Base-by-base conservation (phyloP, 2,888 invertebrate species). In the Eremobia ochroleuca region DNA sequence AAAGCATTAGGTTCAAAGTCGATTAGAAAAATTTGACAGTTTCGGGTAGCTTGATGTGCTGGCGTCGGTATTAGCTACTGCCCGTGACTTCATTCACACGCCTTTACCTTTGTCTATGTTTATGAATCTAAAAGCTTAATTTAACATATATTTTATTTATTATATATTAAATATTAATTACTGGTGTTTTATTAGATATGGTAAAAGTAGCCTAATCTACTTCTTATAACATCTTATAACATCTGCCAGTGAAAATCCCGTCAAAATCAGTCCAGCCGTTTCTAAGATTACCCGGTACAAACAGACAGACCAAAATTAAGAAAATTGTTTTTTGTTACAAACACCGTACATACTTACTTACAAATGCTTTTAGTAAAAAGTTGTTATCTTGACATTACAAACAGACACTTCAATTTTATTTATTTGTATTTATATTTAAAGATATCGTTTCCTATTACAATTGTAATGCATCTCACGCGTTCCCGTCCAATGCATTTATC, bases 401-500 rank as follows among this genome's bases (percentile, higher is more conserved):
- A 25, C 52, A 9, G 52, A 52, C 25, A 52, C 6, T 43, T 0
- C 40, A 43, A 43, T 43, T 43, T 4, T 43, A 43, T 43, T 43
- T 43, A 43, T 43, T 43, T 43, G 15, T 40, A 40, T 40, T 40
- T 40, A 40, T 49, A 21, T 49, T 1, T 49, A 25, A 2, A 5
- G 13, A 18, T 15, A 34, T 0, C 1, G 25, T 15, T 43, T 34
- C 6, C 8, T 43, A 43, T 13, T 43, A 9, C 28, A 79, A 67
- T 77, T 40, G 4, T 3, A 40, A 76, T 49, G 58, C 58, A 66
- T 25, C 28, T 13, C n/a, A 78, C 9, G 13, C 2, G n/a, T n/a
- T 40, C n/a, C 5, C 31, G 49, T 68, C 52, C 79, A 78, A 77
- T 77, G 31, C 68, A 78, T 78, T 59, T 49, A 78, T 68, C 78